Conservation (phyloP, 2,797 vertebrate species). For the Arrhamphus sclerolepis region DNA sequence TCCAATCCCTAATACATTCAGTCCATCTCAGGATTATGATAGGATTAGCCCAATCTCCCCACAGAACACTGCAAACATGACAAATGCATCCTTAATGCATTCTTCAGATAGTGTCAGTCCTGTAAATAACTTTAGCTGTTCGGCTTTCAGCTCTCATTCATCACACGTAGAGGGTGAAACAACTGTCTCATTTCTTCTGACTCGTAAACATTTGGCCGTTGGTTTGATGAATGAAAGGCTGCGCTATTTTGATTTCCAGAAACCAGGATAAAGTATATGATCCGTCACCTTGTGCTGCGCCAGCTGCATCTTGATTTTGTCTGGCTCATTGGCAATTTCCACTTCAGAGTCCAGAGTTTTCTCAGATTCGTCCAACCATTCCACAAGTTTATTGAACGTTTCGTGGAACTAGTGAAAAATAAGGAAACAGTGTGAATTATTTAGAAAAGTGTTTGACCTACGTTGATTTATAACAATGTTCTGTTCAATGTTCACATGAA, state of each 20-base stretch:
- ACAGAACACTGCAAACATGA: conserved; percentile 37
- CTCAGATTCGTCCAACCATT: conserved; percentile 97
- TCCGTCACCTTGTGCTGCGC: conserved; percentile 91
- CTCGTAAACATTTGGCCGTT: conserved; percentile 7
- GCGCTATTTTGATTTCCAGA: conserved; percentile 11
- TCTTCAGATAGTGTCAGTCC: conserved; percentile 33
- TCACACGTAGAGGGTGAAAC: conserved; percentile 15
- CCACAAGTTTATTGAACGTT: conserved; percentile 96
- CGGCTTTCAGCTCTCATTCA: conserved; percentile 5
- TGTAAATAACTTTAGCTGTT: conserved; percentile 37
- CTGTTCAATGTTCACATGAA: conserved; percentile 49
- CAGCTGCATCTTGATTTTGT: conserved; percentile 96
- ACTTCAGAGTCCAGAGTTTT: conserved; percentile 91
- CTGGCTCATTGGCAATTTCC: conserved; percentile 98
- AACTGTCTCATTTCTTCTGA: conserved; percentile 22
- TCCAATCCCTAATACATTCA: conserved; percentile 68
- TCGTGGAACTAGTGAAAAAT: conserved; percentile 88
- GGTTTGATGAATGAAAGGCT: conserved; percentile 22
- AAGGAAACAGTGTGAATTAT: conserved; percentile 20
- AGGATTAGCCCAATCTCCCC: conserved; percentile 70
- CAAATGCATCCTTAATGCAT: conserved; percentile 33
- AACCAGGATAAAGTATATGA: background rate
- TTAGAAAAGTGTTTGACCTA: conserved; percentile 31
- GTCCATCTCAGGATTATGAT: conserved; percentile 68
- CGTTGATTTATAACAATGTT: conserved; percentile 43